Evolutionary conservation across 2,888 invertebrate genomes (phyloP).

Genomic region (Thysanoteuthis rhombus): DNA sequence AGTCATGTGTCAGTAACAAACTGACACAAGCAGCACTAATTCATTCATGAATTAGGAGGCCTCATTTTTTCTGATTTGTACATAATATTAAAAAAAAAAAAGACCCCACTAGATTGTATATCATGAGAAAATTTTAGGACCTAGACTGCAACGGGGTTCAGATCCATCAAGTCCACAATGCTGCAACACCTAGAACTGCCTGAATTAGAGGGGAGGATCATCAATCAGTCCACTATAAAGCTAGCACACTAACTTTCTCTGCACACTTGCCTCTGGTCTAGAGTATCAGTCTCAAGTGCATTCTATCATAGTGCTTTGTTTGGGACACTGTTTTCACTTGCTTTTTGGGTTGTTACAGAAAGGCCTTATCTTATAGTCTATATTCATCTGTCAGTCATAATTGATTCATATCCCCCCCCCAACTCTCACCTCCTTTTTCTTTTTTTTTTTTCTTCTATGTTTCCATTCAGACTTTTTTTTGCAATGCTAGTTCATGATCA

Average conservation of each 20-base stretch:
- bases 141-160: background rate
- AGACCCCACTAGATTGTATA: constrained; percentile 12
- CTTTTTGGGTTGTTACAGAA: background rate
- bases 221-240: background rate
- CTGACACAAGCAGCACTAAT: background rate
- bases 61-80: background rate
- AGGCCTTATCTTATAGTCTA: background rate
- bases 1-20: background rate
- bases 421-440: too few species aligned
- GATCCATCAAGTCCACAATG: background rate
- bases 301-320: background rate
- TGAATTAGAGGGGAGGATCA: background rate
- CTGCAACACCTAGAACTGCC: background rate
- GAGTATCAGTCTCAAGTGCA: background rate
- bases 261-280: background rate
- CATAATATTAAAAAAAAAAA: background rate
- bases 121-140: background rate
- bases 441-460: background rate
- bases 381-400: background rate
- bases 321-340: background rate
- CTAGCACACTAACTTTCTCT: background rate
- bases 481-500: background rate
- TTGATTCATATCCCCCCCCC: background rate
- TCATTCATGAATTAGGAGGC: background rate
- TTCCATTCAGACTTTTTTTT: background rate